Evolutionary conservation across 1,140 invertebrate species (phyloP).

Genomic region (Tribolium madens): DNA sequence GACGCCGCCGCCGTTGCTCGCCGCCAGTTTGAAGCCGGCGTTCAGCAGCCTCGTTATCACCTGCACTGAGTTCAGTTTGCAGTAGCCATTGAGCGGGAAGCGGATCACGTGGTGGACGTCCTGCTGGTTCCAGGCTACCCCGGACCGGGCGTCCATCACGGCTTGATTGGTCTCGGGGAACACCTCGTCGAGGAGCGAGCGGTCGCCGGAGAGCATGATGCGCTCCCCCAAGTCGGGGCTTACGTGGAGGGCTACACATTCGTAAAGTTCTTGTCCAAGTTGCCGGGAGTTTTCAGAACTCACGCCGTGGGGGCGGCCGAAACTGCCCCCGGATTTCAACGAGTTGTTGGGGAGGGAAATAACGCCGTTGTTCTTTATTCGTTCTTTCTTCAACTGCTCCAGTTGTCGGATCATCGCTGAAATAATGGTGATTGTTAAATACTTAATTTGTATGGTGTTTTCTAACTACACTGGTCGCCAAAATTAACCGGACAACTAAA

Average conservation of each 20-base stretch:
- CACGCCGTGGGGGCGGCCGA: slow-evolving; percentile 53
- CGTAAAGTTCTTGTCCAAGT: slow-evolving; percentile 70
- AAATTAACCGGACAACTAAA: too few relatives aligned
- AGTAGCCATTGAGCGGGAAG: slow-evolving; percentile 91
- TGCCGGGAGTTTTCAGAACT: slow-evolving; percentile 42
- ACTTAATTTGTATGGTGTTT: too few relatives aligned
- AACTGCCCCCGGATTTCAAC: slow-evolving; percentile 56
- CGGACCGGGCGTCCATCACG: slow-evolving; percentile 83
- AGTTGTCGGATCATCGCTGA: slow-evolving; percentile 81
- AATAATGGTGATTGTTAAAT: slow-evolving; percentile 56
- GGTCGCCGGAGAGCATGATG: slow-evolving; percentile 86
- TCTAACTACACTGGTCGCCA: too few relatives aligned
- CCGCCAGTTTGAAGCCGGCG: slow-evolving; percentile 82
- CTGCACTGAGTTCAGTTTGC: slow-evolving; percentile 92
- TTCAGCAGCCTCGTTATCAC: slow-evolving; percentile 90
- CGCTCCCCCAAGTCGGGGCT: slow-evolving; percentile 90
- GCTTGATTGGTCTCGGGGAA: slow-evolving; percentile 91
- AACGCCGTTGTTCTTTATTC: slow-evolving; percentile 71
- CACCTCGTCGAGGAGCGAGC: slow-evolving; percentile 82
- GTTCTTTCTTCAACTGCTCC: slow-evolving; percentile 81
- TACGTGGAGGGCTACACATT: slow-evolving; percentile 89
- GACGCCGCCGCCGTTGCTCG: slow-evolving; percentile 89
- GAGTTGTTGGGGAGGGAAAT: slow-evolving; percentile 62
- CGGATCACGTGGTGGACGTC: slow-evolving; percentile 88
- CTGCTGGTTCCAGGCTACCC: slow-evolving; percentile 86